A percentile compares a stretch with the other conserved stretches of the same genome.
phyloP scores from a whole-genome alignment of 2,888 invertebrate species.

The Clistopyga incitator region DNA sequence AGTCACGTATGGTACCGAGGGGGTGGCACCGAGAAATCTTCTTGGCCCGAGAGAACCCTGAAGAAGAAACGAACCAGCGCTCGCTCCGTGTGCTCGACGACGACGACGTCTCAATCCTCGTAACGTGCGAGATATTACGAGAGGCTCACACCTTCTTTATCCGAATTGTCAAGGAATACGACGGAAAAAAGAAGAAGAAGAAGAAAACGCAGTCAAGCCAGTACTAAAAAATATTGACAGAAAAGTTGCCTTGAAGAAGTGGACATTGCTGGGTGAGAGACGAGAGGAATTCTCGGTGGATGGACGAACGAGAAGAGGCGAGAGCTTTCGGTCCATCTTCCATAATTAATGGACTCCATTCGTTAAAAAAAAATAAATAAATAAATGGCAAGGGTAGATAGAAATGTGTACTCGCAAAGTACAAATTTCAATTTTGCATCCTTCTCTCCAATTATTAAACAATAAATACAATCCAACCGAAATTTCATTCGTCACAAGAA shows the following conservation, averaged over 20 bases:
- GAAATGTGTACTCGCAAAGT: too few species aligned
- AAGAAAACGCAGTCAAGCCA: neutral
- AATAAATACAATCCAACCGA: too few species aligned
- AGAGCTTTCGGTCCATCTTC: constrained; percentile 4
- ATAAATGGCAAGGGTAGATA: too few species aligned
- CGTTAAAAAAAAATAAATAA: constrained; percentile 4
- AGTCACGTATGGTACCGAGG: constrained; percentile 60
- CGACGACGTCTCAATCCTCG: constrained; percentile 32
- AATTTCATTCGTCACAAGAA: too few species aligned
- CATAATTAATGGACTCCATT: constrained; percentile 57
- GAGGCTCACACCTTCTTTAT: constrained; percentile 10
- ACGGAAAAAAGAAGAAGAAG: neutral
- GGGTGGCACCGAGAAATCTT: constrained; percentile 40
- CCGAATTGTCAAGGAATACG: constrained; percentile 35
- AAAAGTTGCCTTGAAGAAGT: neutral
- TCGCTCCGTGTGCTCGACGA: constrained; percentile 3
- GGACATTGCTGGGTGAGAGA: neutral
- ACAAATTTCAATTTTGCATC: too few species aligned
- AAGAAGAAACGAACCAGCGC: neutral
- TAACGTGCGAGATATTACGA: constrained; percentile 30
- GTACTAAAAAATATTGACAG: neutral
- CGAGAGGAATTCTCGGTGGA: constrained; percentile 5
- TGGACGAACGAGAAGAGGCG: neutral
- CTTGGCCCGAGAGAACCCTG: constrained; percentile 1
- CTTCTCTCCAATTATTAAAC: too few species aligned